Evolutionary conservation across 2,797 vertebrate species (phyloP).

Genomic region (Coracias cyanogaster): DNA sequence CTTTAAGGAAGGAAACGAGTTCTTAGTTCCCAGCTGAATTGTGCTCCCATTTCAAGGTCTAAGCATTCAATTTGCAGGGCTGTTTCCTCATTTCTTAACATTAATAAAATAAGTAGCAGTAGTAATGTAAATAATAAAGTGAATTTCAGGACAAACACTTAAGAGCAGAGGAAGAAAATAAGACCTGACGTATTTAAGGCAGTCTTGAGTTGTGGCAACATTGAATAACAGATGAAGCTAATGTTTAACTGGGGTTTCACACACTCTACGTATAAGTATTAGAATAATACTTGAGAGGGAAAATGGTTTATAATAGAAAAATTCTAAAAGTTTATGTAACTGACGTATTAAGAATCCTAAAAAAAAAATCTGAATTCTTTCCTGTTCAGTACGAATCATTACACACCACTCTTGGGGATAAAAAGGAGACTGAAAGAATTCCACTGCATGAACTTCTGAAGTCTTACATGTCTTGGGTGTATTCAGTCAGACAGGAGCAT

Average conservation of each 20-base stretch:
- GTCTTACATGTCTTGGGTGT: not conserved
- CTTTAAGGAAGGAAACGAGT: not conserved
- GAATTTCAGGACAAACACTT: not conserved
- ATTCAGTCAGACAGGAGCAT: not conserved
- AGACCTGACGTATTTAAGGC: not conserved
- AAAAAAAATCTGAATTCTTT: not conserved
- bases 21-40: not conserved
- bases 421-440: not conserved
- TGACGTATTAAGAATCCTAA: not conserved
- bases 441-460: not conserved
- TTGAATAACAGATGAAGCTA: not conserved
- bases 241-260: not conserved
- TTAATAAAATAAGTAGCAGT: not conserved
- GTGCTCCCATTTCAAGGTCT: not conserved
- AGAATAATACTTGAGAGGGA: not conserved
- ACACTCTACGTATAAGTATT: not conserved
- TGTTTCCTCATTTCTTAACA: not conserved
- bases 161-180: not conserved
- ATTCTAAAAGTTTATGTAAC: not conserved
- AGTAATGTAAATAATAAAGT: not conserved
- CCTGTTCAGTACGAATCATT: not conserved
- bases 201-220: not conserved
- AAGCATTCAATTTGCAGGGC: not conserved
- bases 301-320: not conserved
- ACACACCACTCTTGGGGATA: not conserved